phyloP scores from a whole-genome alignment of 2,888 invertebrate species.

The Chydorus sphaericus region DNA sequence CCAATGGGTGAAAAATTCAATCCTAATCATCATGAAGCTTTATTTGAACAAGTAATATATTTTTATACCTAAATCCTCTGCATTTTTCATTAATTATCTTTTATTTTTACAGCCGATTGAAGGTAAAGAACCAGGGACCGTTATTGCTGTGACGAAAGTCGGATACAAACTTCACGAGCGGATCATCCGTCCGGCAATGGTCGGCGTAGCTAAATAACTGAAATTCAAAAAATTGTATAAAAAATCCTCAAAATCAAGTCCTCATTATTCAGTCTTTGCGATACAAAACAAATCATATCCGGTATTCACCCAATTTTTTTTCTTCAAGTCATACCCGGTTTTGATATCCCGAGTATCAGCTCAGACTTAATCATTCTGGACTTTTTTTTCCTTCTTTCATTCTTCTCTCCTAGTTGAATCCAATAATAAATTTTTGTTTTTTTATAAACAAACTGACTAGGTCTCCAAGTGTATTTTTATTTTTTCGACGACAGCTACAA shows the following conservation, averaged over 20 bases:
- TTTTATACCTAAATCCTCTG: not conserved
- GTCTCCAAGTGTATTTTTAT: slow-evolving; percentile 2
- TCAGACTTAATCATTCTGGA: too few species aligned
- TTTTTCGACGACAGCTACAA: too few species aligned
- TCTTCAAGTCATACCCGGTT: too few species aligned
- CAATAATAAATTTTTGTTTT: too few species aligned
- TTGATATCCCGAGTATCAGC: too few species aligned
- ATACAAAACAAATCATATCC: too few species aligned
- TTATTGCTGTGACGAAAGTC: slow-evolving; percentile 84
- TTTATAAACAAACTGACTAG: too few species aligned
- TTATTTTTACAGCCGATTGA: slow-evolving; percentile 45
- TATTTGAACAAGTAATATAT: slow-evolving; percentile 67
- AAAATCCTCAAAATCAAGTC: not conserved
- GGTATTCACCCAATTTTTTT: too few species aligned
- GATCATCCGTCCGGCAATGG: slow-evolving; percentile 86
- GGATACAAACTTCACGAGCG: slow-evolving; percentile 90
- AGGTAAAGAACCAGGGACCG: slow-evolving; percentile 66
- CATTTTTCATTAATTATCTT: slow-evolving; percentile 4
- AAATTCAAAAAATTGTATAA: slow-evolving; percentile 4
- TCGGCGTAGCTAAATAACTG: slow-evolving; percentile 69
- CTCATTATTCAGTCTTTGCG: not conserved
- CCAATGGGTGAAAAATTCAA: slow-evolving; percentile 89
- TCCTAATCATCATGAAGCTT: slow-evolving; percentile 89
- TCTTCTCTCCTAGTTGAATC: too few species aligned
- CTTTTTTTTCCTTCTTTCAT: too few species aligned